Evolutionary conservation across 2,888 invertebrate species (phyloP).

Genomic region (Ichneumon xanthorius): DNA sequence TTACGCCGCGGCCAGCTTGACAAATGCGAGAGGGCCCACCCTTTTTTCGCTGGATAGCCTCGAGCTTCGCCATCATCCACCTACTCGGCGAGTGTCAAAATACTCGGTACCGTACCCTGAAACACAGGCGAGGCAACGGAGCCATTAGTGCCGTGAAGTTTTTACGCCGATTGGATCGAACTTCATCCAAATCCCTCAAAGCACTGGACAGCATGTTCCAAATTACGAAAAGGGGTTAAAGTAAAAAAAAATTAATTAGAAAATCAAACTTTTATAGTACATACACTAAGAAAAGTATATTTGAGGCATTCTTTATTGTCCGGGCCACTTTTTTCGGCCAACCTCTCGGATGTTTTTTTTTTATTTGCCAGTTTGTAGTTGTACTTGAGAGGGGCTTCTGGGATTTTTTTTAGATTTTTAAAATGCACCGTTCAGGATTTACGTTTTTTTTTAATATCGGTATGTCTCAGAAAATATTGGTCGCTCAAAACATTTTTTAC

Average conservation of each 20-base stretch:
- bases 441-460: too few relatives aligned
- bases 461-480: too few relatives aligned
- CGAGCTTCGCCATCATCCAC: slow-evolving; percentile 48
- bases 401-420: too few relatives aligned
- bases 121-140: neutral
- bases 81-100: neutral
- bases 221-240: neutral
- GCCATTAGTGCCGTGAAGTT: neutral
- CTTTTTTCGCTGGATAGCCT: slow-evolving; percentile 82
- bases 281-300: neutral
- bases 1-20: slow-evolving; percentile 64
- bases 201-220: slow-evolving; percentile 21
- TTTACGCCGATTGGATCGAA: slow-evolving; percentile 54
- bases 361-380: too few relatives aligned
- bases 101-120: slow-evolving; percentile 20
- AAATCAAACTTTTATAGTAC: neutral
- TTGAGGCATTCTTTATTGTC: too few relatives aligned
- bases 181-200: slow-evolving; percentile 26
- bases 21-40: slow-evolving; percentile 54
- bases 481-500: too few relatives aligned
- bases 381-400: too few relatives aligned
- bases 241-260: neutral
- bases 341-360: too few relatives aligned
- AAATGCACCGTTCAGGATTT: too few relatives aligned
- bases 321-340: too few relatives aligned